Base-by-base conservation (phyloP, 2,888 invertebrate species). In the Sphaeridia pumilis region DNA sequence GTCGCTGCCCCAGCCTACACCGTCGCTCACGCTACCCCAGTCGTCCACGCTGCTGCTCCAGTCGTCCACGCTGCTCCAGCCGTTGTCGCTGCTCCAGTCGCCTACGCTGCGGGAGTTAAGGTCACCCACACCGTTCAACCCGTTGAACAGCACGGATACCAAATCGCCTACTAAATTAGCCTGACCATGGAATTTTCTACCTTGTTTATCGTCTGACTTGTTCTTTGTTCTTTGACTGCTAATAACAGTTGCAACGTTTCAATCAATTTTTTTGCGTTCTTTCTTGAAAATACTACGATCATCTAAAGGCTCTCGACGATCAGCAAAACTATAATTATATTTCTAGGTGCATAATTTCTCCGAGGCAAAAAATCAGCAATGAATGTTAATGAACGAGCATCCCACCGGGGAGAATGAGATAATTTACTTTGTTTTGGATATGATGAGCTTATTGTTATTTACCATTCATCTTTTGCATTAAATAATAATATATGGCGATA, bases 101-200 rank as follows among this genome's bases (percentile, higher is more conserved):
- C 56, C 26, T 57, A 58, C 57, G 36, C 50, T 50, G 56, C 62
- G 46, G 64, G 59, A 48, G 48, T 54, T 47, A 62, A 58, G 56
- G 55, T 64, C 22, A 57, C 55, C 52, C 56, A 57, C 31, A 57
- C 57, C 48, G 51, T 54, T 53, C 62, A 64, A 46, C 65, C 66
- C 25, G 66, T 66, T 52, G 66, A 66, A 46, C 66, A 66, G 61
- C 66, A 66, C 59, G 66, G 66, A 62, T 66, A 66, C 64, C 53
- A 56, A 51, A 66, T 66, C 48, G 65, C 58, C 42, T 63, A 63
- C 31, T 63, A 61, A 59, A 58, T 54, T 45, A 2, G 27, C 28
- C 46, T 24, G 20, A 10, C 10, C 24, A 20, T 14, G 17, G 17
- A 10, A 7, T 17, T 20, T 43, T 14, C 43, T 21, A 36, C n/a